These are phyloP conservation scores for Danionella cerebrum DNA, from an alignment of 2,113 vertebrate genomes.

Conservation along the genomic window DNA sequence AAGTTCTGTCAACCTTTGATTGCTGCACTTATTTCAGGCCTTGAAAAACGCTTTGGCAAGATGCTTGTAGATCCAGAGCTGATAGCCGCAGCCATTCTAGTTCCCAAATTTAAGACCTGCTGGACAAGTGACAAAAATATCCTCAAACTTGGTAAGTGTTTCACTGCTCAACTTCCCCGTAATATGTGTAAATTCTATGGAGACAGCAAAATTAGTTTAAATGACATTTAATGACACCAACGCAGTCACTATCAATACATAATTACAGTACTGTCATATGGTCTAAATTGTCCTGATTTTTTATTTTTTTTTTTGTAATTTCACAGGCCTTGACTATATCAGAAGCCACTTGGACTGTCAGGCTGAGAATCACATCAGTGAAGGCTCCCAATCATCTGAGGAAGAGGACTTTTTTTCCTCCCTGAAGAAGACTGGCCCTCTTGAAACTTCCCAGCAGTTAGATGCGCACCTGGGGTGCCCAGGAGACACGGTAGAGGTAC, in stretches of 20 bases:
- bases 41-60: conserved; percentile 25
- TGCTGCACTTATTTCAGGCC: conserved; percentile 24
- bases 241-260: too few relatives aligned
- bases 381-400: background rate
- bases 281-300: too few relatives aligned
- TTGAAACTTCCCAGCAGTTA: background rate
- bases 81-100: conserved; percentile 28
- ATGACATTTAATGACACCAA: too few relatives aligned
- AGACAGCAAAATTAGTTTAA: too few relatives aligned
- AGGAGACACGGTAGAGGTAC: background rate
- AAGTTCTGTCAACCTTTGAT: conserved; percentile 34
- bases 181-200: too few relatives aligned
- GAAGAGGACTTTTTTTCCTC: background rate
- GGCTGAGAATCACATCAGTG: background rate
- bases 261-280: too few relatives aligned
- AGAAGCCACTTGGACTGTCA: conserved; percentile 16
- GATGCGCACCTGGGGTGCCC: background rate
- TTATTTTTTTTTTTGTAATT: too few relatives aligned
- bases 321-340: conserved; percentile 26
- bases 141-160: conserved; percentile 26
- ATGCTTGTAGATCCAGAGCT: conserved; percentile 29
- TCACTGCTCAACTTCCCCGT: too few relatives aligned
- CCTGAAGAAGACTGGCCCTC: background rate
- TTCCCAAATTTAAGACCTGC: conserved; percentile 29
- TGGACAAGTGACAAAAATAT: conserved; percentile 31